phyloP scores from a whole-genome alignment of 2,797 vertebrate species.

The Enteromius fasciolatus region DNA sequence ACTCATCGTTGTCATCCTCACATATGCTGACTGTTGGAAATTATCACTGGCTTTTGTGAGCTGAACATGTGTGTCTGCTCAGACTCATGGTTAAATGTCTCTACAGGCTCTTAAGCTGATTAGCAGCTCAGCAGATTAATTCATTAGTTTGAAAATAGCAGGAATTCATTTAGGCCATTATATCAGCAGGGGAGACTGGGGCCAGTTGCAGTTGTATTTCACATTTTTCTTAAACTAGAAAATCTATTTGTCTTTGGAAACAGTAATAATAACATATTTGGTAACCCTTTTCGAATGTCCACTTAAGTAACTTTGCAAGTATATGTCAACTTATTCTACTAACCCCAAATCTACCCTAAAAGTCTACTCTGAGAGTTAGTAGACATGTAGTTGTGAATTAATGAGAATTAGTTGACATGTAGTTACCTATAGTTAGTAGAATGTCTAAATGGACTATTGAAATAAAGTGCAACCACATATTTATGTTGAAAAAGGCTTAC shows the following conservation, averaged over 20 bases:
- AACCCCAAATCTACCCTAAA: too few relatives aligned
- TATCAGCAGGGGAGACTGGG: background rate
- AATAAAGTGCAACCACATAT: background rate
- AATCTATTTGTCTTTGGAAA: background rate
- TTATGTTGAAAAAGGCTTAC: background rate
- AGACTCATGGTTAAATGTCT: conserved; percentile 14
- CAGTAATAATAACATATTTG: background rate
- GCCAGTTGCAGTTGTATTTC: background rate
- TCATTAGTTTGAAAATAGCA: conserved; percentile 27
- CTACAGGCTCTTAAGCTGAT: conserved; percentile 22
- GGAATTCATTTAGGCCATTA: conserved; percentile 27
- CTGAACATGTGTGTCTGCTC: background rate
- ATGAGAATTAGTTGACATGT: too few relatives aligned
- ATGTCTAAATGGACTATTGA: too few relatives aligned
- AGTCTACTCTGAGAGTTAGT: too few relatives aligned
- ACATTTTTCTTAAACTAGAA: background rate
- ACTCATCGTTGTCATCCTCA: background rate
- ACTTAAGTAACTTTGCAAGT: too few relatives aligned
- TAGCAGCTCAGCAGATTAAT: conserved; percentile 34
- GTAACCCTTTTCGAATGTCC: too few relatives aligned
- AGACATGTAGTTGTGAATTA: too few relatives aligned
- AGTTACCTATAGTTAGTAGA: too few relatives aligned
- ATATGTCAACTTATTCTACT: too few relatives aligned
- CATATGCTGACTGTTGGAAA: conserved; percentile 1
- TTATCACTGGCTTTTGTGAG: background rate